phyloP scores from a whole-genome alignment of 2,113 vertebrate species.

The Labeo catla region DNA sequence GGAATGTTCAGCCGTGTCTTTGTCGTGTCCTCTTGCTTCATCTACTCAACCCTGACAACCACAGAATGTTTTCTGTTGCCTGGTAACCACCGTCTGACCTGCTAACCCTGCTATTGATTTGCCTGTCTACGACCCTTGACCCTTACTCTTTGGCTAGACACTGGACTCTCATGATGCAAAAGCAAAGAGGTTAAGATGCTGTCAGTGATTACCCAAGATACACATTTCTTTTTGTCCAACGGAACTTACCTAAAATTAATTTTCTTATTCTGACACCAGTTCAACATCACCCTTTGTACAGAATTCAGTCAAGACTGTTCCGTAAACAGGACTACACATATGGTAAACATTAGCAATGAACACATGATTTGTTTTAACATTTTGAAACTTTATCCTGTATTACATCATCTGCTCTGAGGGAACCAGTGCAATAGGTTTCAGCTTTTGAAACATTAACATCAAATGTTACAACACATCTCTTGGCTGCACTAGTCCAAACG shows the following conservation, averaged over 20 bases:
- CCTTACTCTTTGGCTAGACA: constrained; percentile 58
- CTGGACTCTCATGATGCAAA: constrained; percentile 66
- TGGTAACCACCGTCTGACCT: constrained; percentile 69
- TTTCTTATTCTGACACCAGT: not conserved
- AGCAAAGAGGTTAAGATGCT: not conserved
- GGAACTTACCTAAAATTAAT: not conserved
- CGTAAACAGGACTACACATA: constrained; percentile 43
- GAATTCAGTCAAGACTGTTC: constrained; percentile 35
- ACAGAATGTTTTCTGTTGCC: constrained; percentile 56
- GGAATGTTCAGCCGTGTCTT: constrained; percentile 19
- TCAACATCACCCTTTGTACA: constrained; percentile 23
- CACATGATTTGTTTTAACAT: constrained; percentile 56
- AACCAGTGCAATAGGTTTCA: constrained; percentile 47
- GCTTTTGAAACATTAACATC: constrained; percentile 57
- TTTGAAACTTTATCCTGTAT: constrained; percentile 53
- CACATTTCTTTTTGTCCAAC: not conserved
- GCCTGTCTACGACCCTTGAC: constrained; percentile 71
- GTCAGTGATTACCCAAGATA: not conserved
- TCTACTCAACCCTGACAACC: constrained; percentile 62
- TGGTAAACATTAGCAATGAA: constrained; percentile 50
- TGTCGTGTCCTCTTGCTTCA: constrained; percentile 39
- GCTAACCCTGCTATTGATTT: constrained; percentile 64
- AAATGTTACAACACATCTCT: constrained; percentile 49
- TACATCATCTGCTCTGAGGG: constrained; percentile 57
- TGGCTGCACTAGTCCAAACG: constrained; percentile 15